Evolutionary conservation across 2,113 vertebrate species (phyloP).

Genomic region (Tonatia bakeri): DNA sequence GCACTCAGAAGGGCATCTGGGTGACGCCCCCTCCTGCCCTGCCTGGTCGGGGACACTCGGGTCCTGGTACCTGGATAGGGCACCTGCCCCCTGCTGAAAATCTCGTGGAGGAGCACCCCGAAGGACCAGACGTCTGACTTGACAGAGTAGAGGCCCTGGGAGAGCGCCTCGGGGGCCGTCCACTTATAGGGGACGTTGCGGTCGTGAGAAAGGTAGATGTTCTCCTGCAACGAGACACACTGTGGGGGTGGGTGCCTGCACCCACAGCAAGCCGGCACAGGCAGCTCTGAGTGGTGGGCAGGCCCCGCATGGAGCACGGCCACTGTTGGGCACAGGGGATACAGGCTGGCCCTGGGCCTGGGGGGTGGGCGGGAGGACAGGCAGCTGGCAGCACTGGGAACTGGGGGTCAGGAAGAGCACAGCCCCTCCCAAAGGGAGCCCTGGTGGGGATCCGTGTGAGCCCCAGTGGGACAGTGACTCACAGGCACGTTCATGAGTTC

Average conservation of each 20-base stretch:
- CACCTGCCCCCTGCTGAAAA: constrained; percentile 80
- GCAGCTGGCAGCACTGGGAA: background rate
- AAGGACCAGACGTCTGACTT: constrained; percentile 90
- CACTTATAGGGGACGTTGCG: constrained; percentile 87
- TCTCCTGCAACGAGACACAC: constrained; percentile 76
- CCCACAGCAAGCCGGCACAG: accelerated
- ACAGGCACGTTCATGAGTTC: accelerated
- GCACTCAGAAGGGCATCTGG: background rate
- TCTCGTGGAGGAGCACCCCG: constrained; percentile 86
- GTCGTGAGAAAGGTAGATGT: constrained; percentile 80
- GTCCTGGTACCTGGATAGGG: constrained; percentile 84
- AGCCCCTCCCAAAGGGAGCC: background rate
- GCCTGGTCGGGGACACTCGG: background rate
- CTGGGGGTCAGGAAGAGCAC: background rate
- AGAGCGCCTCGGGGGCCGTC: constrained; percentile 86
- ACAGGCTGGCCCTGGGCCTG: background rate
- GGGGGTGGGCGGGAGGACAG: background rate
- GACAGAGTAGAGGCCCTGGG: constrained; percentile 81
- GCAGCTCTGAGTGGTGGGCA: background rate
- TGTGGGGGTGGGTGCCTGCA: accelerated
- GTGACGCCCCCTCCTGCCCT: background rate
- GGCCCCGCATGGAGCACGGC: background rate
- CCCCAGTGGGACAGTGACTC: background rate
- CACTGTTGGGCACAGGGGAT: background rate
- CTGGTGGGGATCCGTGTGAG: background rate